Base-by-base conservation (phyloP, 1,140 invertebrate genomes). In the Lysiphlebus fabarum region DNA sequence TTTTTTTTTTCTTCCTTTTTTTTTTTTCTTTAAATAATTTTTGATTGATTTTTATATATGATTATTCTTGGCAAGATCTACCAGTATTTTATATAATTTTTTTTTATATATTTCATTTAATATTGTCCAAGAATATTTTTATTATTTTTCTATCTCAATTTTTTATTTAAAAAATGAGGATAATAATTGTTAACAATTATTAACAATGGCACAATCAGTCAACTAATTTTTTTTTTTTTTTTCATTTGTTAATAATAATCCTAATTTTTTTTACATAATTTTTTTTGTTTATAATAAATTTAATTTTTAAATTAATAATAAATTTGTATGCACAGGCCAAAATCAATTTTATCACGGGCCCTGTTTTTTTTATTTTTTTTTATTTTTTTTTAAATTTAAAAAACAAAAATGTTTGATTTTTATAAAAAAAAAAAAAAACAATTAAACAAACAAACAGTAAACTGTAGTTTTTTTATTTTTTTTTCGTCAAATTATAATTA, bases 121-220 rank as follows among this genome's bases (percentile, higher is more conserved):
- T 4, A 26, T 26, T 26, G 17, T 1, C 17, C 17, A 26, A 26
- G 17, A 26, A 26, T 26, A 26, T 26, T n/a, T n/a, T 26, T 26
- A 26, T 26, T 26, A 26, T 26, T 48, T 48, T 45, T 12, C 12
- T 47, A 42, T 56, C 17, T 26, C 17, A 26, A 26, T 26, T 4
- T 1, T 26, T n/a, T n/a, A n/a, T n/a, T n/a, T n/a, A n/a, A n/a
- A n/a, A n/a, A n/a, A 26, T 26, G 17, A 26, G 17, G 17, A 26
- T 26, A 26, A 26, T 26, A 26, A 26, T 26, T 26, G 17, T 26
- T 26, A 26, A 26, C 17, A 65, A 65, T 64, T 68, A 67, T 67
- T 66, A 70, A 66, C 70, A 72, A 72, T 70, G 69, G 70, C 67
- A 68, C 66, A 67, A 66, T 64, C 70, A 66, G 69, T 67, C 17